Base-by-base conservation (phyloP, 2,113 vertebrate species). In the Macrotus californicus region DNA sequence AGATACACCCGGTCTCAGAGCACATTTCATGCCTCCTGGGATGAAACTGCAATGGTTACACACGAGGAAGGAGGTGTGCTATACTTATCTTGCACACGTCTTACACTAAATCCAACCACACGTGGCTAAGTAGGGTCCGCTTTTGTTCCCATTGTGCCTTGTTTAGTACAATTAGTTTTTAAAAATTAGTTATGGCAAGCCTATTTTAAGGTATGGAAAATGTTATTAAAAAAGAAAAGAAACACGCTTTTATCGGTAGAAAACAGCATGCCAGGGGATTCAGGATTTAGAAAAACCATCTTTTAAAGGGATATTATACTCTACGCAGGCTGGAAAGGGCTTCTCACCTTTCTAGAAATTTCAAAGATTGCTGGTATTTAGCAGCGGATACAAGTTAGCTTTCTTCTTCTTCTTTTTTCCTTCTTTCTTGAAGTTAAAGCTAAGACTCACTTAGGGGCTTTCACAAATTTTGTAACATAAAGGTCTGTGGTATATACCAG, bases 341-440 rank as follows among this genome's bases (percentile, higher is more conserved):
- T 36, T 86, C 34, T 77, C n/a, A 34, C 3, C 16, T 61, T 61
- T 61, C 34, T 31, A 50, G 14, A 36, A 24, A 85, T 96, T 95
- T 96, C 82, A 87, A 87, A 93, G 80, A 92, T 82, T 56, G 19
- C 61, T 85, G 90, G 11, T 29, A 75, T 80, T 89, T 93, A 87
- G 84, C 31, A 61, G 52, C 61, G 15, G 61, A 67, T n/a, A 46
- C 59, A 95, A 91, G 22, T 15, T 43, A 48, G 50, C 54, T 93
- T 73, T 73, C 87, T 84, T 39, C 24, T 61, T 61, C 12, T 61
- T 54, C 52, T 54, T 52, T 52, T 7, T 52, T 73, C 84, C 81
- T 61, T 61, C 59, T 61, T 29, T 29, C 26, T 61, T 95, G 41
- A 95, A 96, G 26, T 87, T 41, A 87, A 95, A n/a, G 59, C 59